Conservation (phyloP, 2,113 vertebrate species). For the Callipepla californica region DNA sequence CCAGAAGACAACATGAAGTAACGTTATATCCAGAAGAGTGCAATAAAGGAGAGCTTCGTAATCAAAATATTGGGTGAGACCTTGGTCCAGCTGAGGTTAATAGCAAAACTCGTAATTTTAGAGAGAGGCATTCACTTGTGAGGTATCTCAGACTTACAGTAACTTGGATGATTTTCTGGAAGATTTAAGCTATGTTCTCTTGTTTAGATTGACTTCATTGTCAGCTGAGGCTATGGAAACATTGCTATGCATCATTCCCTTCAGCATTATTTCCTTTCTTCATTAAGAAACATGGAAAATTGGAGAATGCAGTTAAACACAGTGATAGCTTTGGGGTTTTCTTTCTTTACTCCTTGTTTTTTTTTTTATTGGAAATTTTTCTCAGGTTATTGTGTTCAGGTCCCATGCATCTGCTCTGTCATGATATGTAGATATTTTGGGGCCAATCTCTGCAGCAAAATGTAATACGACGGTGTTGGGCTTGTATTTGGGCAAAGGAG, state of each 20-base stretch:
- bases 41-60: constrained; percentile 35
- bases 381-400: background rate
- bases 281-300: background rate
- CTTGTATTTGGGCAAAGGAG: background rate
- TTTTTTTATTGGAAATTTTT: background rate
- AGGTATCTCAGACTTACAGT: background rate
- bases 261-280: background rate
- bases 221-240: background rate
- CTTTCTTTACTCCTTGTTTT: background rate
- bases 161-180: background rate
- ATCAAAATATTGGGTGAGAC: constrained; percentile 26
- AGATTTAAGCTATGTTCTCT: background rate
- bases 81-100: background rate
- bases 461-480: background rate
- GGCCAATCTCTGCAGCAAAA: background rate
- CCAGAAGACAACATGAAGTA: constrained; percentile 52
- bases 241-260: background rate
- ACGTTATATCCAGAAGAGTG: constrained; percentile 24
- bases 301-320: background rate
- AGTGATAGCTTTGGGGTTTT: background rate
- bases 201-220: background rate
- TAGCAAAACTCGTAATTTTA: background rate
- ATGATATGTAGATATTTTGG: background rate
- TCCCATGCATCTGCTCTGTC: background rate
- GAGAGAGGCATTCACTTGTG: background rate